Conservation (phyloP, 2,113 vertebrate species). For the Pseudorasbora parva region DNA sequence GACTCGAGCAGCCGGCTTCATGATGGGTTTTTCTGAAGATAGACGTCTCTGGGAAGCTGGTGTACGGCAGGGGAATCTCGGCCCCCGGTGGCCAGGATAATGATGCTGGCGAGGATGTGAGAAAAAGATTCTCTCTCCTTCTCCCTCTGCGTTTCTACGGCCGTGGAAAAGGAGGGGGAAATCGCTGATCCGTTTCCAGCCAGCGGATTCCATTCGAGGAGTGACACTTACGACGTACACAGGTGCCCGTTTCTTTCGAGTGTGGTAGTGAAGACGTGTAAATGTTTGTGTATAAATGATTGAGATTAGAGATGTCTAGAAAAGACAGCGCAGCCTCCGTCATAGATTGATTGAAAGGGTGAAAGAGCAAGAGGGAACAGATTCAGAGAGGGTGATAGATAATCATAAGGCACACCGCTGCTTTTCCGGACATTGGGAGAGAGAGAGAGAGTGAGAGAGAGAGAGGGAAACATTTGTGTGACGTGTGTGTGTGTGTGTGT, state of each 20-base stretch:
- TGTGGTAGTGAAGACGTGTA: constrained; percentile 11
- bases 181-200: constrained; percentile 13
- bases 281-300: not conserved
- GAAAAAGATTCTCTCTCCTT: constrained; percentile 16
- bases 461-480: constrained; percentile 39
- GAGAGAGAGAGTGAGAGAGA: constrained; percentile 51
- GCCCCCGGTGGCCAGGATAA: not conserved
- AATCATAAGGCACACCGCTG: constrained; percentile 22
- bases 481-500: constrained; percentile 36
- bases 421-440: constrained; percentile 45
- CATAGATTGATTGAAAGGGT: not conserved
- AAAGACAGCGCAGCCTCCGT: not conserved
- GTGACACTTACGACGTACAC: not conserved
- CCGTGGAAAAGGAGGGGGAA: constrained; percentile 26
- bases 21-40: not conserved
- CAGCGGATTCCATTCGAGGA: constrained; percentile 8
- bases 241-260: constrained; percentile 18
- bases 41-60: not conserved
- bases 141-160: not conserved
- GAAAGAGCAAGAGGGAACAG: constrained; percentile 27
- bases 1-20: not conserved
- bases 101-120: constrained; percentile 31
- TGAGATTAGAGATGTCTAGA: constrained; percentile 16
- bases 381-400: constrained; percentile 35
- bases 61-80: constrained; percentile 31